These are phyloP conservation scores for Pseudois nayaur DNA, from an alignment of 2,113 vertebrate species.

Conservation along the genomic window DNA sequence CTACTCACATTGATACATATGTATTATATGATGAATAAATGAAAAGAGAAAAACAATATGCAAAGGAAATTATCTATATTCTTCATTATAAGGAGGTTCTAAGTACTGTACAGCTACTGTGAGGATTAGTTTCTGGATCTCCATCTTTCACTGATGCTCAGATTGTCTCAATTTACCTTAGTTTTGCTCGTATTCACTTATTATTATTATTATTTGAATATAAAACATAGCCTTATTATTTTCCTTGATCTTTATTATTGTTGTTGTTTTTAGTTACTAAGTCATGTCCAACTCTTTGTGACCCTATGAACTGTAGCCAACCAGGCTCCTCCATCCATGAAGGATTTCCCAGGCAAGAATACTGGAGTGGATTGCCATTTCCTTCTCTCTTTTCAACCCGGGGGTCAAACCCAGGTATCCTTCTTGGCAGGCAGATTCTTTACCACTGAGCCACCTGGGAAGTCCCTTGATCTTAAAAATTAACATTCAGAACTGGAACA, in stretches of 20 bases:
- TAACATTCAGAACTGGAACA: neutral
- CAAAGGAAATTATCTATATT: neutral
- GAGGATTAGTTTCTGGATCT: neutral
- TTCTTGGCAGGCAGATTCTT: neutral
- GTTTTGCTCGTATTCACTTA: neutral
- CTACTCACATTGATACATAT: constrained; percentile 46
- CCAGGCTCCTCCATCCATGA: neutral
- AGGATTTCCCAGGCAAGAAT: neutral
- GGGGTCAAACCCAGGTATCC: neutral
- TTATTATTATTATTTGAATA: neutral
- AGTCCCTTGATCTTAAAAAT: neutral
- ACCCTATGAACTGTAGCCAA: neutral
- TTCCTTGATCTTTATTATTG: neutral
- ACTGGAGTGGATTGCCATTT: neutral
- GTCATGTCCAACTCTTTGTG: neutral
- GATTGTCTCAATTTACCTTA: neutral
- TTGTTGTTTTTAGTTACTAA: neutral
- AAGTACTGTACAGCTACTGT: neutral
- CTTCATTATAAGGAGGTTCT: neutral
- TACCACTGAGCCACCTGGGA: neutral
- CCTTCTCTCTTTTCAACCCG: neutral
- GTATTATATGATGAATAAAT: constrained; percentile 37
- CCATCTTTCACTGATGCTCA: neutral
- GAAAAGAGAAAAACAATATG: constrained; percentile 12
- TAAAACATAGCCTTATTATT: neutral